Evolutionary conservation across 2,888 invertebrate species (phyloP).

Genomic region (Brachycybe producta): DNA sequence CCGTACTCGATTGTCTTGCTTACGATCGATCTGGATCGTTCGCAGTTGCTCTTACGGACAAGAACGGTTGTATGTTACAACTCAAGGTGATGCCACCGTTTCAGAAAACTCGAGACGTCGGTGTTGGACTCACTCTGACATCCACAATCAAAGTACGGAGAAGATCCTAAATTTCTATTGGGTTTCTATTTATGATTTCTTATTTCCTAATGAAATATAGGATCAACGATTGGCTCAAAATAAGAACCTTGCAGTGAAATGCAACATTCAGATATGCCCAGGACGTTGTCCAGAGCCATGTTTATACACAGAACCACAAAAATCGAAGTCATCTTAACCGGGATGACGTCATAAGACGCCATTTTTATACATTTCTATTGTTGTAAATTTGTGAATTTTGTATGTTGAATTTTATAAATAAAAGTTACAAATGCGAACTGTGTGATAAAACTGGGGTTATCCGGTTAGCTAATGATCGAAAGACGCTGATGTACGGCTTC

Average conservation of each 20-base stretch:
- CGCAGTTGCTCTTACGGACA: constrained; percentile 7
- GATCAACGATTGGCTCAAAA: background rate
- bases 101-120: constrained; percentile 6
- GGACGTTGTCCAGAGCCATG: background rate
- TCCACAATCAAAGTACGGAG: constrained; percentile 6
- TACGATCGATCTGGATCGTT: background rate
- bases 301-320: no score
- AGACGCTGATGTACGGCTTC: no score
- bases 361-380: no score
- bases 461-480: no score
- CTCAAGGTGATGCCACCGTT: constrained; percentile 11
- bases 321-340: no score
- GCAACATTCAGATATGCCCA: constrained; percentile 7
- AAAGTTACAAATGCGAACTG: no score
- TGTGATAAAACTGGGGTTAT: no score
- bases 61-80: constrained; percentile 12
- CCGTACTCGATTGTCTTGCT: constrained; percentile 8
- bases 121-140: background rate
- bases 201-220: background rate
- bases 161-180: no score
- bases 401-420: no score
- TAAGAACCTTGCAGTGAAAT: constrained; percentile 5
- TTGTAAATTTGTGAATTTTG: no score
- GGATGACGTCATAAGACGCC: no score
- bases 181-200: background rate